Percentiles rank a stretch among this genome's conserved stretches.
Conservation (phyloP, 2,113 vertebrate species). For the Typhlomys cinereus region DNA sequence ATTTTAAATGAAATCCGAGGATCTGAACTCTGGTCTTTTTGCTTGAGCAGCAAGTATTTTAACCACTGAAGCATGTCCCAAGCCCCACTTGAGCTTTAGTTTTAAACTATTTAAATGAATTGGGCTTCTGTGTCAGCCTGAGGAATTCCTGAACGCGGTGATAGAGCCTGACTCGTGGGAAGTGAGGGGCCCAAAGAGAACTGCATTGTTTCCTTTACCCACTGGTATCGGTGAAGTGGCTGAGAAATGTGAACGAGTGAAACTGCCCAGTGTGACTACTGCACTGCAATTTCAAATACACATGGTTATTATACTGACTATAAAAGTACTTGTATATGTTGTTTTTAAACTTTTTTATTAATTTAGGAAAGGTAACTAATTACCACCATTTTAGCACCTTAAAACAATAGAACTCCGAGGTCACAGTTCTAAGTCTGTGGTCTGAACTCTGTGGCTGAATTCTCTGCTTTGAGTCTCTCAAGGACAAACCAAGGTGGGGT, state of each 20-base stretch:
- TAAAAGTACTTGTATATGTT: background rate
- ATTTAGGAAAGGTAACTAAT: slow-evolving; percentile 1
- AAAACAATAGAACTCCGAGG: background rate
- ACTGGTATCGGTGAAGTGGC: background rate
- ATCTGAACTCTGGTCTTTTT: no score
- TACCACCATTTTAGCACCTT: background rate
- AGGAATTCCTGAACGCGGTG: background rate
- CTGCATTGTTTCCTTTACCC: background rate
- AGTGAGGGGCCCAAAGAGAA: background rate
- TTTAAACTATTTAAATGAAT: no score
- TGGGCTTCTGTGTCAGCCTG: background rate
- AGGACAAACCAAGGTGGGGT: background rate
- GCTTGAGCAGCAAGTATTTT: no score
- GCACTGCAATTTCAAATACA: background rate
- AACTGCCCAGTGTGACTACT: background rate
- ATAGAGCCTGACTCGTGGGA: background rate
- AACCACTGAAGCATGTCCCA: no score
- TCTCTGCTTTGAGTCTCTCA: background rate
- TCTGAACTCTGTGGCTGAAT: background rate
- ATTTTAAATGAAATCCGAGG: no score
- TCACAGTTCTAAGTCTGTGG: background rate
- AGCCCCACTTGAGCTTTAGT: no score
- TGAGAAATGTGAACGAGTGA: background rate
- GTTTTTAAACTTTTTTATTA: background rate
- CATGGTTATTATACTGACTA: background rate